Base-by-base conservation (phyloP, 2,797 vertebrate genomes). In the Fistularia tabacaria region DNA sequence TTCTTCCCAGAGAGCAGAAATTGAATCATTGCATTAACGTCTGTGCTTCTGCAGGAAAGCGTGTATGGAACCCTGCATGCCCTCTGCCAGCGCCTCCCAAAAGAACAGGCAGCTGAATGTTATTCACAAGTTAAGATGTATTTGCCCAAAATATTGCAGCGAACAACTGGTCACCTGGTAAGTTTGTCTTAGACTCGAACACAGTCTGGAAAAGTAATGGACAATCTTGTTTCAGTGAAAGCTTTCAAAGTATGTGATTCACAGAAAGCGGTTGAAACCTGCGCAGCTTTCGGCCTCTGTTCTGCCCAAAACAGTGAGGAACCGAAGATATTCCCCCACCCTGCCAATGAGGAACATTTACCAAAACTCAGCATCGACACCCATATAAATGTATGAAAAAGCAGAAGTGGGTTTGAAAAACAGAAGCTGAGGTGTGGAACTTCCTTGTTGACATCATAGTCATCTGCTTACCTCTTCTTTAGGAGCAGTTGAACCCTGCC, bases 231-330 rank as follows among this genome's bases (percentile, higher is more conserved):
- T n/a, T 39, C 7, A 7, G 1, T 25, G 36, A 15, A 50, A 8
- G 3, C 1, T 7, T 51, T 49, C 51, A 15, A 13, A 61, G n/a
- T 48, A 7, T 14, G 3, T 25, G 14, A 40, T 13, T 47, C 53
- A n/a, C 50, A 90, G 82, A 85, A 88, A 39, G 71, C 87, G 2
- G 57, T 7, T 3, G 79, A 84, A 13, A 70, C 75, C 10, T 92
- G 91, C 55, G 46, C 51, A 45, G 45, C 51, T 37, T 84, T 91
- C 14, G 83, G 89, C 63, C 74, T 91, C 8, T 92, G 90, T 59
- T 58, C 55, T 12, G 40, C 53, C 15, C 39, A 50, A 6, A 47
- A 78, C 2, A 58, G 85, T 8, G 57, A 65, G 25, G 51, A 74
- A 38, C 40, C 13, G 14, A 55, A 58, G 49, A 46, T 66, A 46